phyloP scores from a whole-genome alignment of 2,888 invertebrate species.

The Amorpha juglandis region DNA sequence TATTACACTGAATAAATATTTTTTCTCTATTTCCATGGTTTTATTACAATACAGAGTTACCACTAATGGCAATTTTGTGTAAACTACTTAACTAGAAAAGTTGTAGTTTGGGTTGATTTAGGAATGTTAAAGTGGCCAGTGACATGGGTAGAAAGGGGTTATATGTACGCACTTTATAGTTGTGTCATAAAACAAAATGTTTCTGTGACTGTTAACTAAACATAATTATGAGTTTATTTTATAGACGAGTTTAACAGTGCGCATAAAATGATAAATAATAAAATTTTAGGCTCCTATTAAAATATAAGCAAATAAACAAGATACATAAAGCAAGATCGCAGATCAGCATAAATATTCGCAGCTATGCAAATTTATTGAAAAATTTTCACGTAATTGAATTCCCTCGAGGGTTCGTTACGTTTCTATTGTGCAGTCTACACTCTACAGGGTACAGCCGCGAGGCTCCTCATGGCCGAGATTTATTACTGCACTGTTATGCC shows the following conservation, averaged over 20 bases:
- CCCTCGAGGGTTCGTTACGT: conserved; percentile 34
- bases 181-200: background rate
- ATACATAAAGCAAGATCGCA: background rate
- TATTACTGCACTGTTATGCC: conserved; percentile 15
- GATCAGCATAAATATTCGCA: conserved; percentile 7
- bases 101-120: background rate
- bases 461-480: conserved; percentile 29
- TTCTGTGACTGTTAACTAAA: background rate
- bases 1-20: background rate
- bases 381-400: conserved; percentile 40
- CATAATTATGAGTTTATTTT: too few species aligned
- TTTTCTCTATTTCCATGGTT: background rate
- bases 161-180: background rate
- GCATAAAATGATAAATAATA: too few species aligned
- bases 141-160: background rate
- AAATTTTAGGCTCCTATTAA: too few species aligned
- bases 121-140: background rate
- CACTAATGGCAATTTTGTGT: conserved; percentile 12
- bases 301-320: background rate
- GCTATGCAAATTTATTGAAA: conserved; percentile 32
- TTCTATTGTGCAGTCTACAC: conserved; percentile 7
- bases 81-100: background rate
- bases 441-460: background rate
- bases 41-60: background rate
- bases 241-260: too few species aligned